Percentiles rank a stretch among this genome's conserved stretches.
These are phyloP conservation scores for Archips xylosteana DNA, from an alignment of 2,888 invertebrate species.

Conservation along the genomic window DNA sequence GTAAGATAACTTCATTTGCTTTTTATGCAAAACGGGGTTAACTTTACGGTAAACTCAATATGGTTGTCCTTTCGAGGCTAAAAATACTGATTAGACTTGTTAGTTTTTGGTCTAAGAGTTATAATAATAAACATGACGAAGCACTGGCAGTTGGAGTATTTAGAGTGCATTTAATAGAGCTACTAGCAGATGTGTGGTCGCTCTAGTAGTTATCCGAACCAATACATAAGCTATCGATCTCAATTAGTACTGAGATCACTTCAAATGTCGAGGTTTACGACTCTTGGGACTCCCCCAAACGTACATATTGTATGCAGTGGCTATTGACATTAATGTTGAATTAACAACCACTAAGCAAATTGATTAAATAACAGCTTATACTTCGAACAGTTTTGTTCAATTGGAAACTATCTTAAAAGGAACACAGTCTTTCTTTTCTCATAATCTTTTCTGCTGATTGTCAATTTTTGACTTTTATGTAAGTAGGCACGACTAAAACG, in stretches of 20 bases:
- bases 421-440: not conserved
- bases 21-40: conserved; percentile 29
- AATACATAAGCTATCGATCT: conserved; percentile 32
- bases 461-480: no score
- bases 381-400: not conserved
- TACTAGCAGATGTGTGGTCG: not conserved
- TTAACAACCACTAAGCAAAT: conserved; percentile 10
- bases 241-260: conserved; percentile 34
- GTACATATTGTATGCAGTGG: conserved; percentile 9
- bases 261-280: conserved; percentile 28
- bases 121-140: not conserved
- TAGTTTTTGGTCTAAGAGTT: not conserved
- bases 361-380: conserved; percentile 11
- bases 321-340: conserved; percentile 11
- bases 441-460: no score
- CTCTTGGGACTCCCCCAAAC: conserved; percentile 33
- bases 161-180: conserved; percentile 4
- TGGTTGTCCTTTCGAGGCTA: not conserved
- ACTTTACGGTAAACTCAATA: conserved; percentile 20
- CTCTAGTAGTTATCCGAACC: conserved; percentile 2
- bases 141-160: not conserved
- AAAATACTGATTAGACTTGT: conserved; percentile 4
- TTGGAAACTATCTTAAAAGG: not conserved
- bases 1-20: conserved; percentile 20
- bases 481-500: no score